Conservation (phyloP, 2,888 invertebrate species). For the Apantesis nais region DNA sequence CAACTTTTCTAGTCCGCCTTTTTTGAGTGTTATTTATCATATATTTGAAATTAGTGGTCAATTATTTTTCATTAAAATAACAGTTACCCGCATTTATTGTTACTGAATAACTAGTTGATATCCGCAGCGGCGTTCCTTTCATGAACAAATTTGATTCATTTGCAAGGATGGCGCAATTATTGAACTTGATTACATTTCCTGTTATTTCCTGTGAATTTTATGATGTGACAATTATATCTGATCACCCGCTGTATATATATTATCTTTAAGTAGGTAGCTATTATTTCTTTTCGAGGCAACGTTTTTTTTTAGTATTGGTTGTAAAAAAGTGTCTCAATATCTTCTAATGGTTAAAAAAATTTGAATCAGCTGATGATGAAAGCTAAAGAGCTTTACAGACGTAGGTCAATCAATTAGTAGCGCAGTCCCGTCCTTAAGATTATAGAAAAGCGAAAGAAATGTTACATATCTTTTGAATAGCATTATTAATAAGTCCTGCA, state of each 20-base stretch:
- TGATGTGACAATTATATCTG: neutral
- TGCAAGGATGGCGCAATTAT: neutral
- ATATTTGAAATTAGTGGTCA: constrained; percentile 8
- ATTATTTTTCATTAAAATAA: constrained; percentile 6
- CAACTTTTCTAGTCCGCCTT: constrained; percentile 4
- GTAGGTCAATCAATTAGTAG: no score
- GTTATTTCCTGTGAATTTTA: neutral
- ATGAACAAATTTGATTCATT: neutral
- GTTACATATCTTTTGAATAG: no score
- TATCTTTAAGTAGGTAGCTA: neutral
- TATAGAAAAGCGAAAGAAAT: no score
- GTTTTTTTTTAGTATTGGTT: neutral
- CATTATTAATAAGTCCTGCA: no score
- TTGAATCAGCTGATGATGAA: no score
- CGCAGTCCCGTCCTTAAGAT: no score
- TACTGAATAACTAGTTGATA: neutral
- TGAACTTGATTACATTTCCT: neutral
- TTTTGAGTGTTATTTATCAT: constrained; percentile 13
- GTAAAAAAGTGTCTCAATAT: neutral
- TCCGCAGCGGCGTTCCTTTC: constrained; percentile 5
- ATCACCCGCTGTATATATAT: neutral
- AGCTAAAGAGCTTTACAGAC: neutral
- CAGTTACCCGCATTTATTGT: constrained; percentile 6
- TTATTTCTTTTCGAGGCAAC: no score
- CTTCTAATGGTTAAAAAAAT: no score